A percentile compares a stretch with the other conserved stretches of the same genome.
Evolutionary conservation across 2,113 vertebrate genomes (phyloP).

Genomic region (Narcine bancroftii): DNA sequence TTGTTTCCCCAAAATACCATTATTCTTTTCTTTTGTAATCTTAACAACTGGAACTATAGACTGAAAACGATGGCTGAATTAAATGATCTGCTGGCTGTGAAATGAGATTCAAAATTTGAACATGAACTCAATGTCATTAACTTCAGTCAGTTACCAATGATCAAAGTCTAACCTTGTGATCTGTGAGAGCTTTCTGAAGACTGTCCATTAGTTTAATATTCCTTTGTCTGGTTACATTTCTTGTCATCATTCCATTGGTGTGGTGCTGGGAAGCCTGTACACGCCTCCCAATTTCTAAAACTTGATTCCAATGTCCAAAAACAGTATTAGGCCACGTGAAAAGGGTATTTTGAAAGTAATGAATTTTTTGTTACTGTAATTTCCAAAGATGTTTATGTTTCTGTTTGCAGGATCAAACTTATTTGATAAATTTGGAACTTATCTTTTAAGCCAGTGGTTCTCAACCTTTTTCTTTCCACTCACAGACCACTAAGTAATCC

Average conservation of each 20-base stretch:
- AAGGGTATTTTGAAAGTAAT: background rate
- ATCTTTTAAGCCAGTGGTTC: no score
- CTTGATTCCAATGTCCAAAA: background rate
- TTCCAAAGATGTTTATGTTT: background rate
- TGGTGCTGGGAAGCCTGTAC: background rate
- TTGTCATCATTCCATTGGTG: background rate
- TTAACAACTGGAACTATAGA: background rate
- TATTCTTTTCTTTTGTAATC: no score
- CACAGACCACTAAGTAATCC: no score
- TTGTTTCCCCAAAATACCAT: no score
- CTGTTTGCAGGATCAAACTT: background rate
- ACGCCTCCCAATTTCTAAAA: background rate
- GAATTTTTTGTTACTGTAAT: no score
- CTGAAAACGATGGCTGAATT: background rate
- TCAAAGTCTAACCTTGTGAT: background rate
- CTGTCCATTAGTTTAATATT: background rate
- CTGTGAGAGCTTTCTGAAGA: background rate
- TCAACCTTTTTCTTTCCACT: no score
- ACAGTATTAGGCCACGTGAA: background rate
- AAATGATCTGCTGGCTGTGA: background rate
- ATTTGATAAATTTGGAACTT: background rate
- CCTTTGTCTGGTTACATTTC: background rate
- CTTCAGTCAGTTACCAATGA: background rate
- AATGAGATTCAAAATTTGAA: background rate
- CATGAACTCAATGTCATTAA: background rate